phyloP scores from a whole-genome alignment of 2,797 vertebrate species.

The Salarias fasciatus region DNA sequence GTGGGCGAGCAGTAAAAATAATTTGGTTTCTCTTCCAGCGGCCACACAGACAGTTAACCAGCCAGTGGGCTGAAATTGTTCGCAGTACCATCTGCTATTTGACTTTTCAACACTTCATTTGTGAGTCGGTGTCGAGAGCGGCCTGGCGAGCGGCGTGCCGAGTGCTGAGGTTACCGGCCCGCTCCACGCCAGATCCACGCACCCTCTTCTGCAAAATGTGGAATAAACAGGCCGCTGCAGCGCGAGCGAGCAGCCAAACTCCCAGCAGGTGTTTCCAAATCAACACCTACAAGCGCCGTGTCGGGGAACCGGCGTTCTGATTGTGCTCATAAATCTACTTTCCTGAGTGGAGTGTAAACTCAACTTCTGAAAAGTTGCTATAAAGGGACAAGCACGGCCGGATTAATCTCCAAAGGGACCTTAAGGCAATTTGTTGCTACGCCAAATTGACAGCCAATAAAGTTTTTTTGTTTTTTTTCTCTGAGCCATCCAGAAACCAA shows the following conservation, averaged over 20 bases:
- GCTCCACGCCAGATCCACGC: too few species aligned
- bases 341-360: not conserved
- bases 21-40: conserved; percentile 7
- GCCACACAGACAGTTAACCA: conserved; percentile 12
- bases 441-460: too few species aligned
- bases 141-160: not conserved
- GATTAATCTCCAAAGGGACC: not conserved
- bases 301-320: too few species aligned
- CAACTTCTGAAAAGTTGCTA: not conserved
- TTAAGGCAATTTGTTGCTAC: too few species aligned
- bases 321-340: not conserved
- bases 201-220: not conserved
- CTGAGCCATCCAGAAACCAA: not conserved
- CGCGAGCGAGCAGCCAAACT: too few species aligned
- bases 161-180: not conserved
- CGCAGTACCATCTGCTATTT: conserved; percentile 20
- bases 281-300: too few species aligned
- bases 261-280: too few species aligned
- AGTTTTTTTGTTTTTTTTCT: too few species aligned
- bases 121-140: conserved; percentile 20
- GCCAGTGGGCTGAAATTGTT: conserved; percentile 11
- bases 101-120: too few species aligned
- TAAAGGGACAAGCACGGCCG: not conserved
- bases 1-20: conserved; percentile 12
- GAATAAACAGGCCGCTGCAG: not conserved